A percentile compares a stretch with the other conserved stretches of the same genome.
Conservation (phyloP, 2,888 invertebrate species). For the Philereme vetulata region DNA sequence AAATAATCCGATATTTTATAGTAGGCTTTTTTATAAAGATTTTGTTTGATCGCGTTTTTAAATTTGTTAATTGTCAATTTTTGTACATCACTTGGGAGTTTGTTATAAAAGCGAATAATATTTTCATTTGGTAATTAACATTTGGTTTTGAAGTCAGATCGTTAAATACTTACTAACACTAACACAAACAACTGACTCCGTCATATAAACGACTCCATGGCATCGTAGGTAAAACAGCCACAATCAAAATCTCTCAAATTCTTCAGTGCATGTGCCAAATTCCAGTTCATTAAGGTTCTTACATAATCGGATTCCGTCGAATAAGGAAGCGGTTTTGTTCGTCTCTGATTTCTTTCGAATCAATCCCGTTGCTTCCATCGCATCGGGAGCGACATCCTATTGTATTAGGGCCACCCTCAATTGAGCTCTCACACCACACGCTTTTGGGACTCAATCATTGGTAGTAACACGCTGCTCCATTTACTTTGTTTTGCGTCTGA, state of each 20-base stretch:
- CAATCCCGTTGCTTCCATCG: conserved; percentile 49
- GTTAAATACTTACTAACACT: too few species aligned
- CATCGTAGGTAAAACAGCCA: conserved; percentile 33
- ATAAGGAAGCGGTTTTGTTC: conserved; percentile 20
- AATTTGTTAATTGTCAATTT: too few species aligned
- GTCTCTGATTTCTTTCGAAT: conserved; percentile 38
- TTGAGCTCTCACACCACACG: conserved; percentile 55
- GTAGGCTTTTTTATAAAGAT: too few species aligned
- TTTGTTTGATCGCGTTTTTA: too few species aligned
- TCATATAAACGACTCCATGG: too few species aligned
- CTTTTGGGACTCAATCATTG: conserved; percentile 55
- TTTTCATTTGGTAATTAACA: too few species aligned
- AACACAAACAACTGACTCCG: too few species aligned
- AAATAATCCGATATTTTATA: too few species aligned
- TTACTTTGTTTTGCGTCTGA: conserved; percentile 62
- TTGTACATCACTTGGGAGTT: too few species aligned
- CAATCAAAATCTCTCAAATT: conserved; percentile 57
- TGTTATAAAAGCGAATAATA: too few species aligned
- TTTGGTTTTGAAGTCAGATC: too few species aligned
- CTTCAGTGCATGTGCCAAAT: conserved; percentile 35
- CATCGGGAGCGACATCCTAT: conserved; percentile 62
- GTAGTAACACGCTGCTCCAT: conserved; percentile 59
- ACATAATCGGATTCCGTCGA: conserved; percentile 32
- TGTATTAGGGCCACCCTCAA: conserved; percentile 61
- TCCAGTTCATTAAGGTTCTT: conserved; percentile 32